Conservation (phyloP, 2,113 vertebrate genomes). For the Pangasianodon gigas region DNA sequence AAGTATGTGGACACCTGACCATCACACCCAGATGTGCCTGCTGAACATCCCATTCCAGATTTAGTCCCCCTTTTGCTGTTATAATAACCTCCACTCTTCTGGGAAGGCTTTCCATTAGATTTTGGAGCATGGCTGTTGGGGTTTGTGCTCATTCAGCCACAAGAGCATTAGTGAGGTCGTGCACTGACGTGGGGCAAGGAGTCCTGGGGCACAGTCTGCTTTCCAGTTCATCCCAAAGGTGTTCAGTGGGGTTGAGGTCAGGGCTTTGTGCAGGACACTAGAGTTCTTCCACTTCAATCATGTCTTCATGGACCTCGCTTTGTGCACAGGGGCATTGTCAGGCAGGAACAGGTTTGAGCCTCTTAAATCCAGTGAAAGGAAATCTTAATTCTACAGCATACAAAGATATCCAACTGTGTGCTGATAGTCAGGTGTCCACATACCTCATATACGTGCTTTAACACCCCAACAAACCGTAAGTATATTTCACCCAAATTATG, state of each 20-base stretch:
- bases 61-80: background rate
- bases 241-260: background rate
- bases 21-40: background rate
- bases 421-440: background rate
- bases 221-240: background rate
- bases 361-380: background rate
- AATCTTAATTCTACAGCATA: background rate
- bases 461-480: background rate
- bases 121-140: background rate
- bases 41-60: background rate
- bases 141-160: background rate
- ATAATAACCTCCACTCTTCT: background rate
- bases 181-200: background rate
- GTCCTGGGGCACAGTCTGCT: background rate
- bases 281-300: no score
- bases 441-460: background rate
- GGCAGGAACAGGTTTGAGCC: background rate
- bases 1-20: background rate
- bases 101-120: background rate
- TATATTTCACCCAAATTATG: background rate
- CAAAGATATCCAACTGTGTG: background rate
- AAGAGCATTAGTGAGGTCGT: background rate
- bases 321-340: background rate
- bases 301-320: background rate
- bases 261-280: background rate